phyloP scores from a whole-genome alignment of 2,888 invertebrate species.

The Entomobrya multifasciata region DNA sequence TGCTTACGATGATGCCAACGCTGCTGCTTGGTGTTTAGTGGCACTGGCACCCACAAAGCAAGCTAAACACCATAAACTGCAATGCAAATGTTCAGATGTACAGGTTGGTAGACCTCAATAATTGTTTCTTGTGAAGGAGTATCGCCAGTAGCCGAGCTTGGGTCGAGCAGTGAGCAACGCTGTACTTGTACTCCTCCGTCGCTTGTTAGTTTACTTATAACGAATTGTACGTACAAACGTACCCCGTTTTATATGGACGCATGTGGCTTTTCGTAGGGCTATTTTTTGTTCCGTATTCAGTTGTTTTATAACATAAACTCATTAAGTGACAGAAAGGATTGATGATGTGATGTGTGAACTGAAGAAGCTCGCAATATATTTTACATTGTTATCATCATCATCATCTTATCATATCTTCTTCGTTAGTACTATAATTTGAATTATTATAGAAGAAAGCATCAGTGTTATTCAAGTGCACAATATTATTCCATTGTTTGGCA shows the following conservation, averaged over 20 bases:
- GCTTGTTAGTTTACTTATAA: slow-evolving; percentile 4
- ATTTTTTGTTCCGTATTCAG: slow-evolving; percentile 12
- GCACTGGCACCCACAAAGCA: slow-evolving; percentile 1
- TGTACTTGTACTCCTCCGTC: slow-evolving; percentile 52
- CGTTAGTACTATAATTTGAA: slow-evolving; percentile 21
- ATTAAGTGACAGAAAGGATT: slow-evolving; percentile 12
- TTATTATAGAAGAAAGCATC: background rate
- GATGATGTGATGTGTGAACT: slow-evolving; percentile 49
- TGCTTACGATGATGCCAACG: slow-evolving; percentile 17
- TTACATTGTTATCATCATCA: slow-evolving; percentile 14
- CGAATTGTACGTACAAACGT: slow-evolving; percentile 14
- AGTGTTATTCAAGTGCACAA: background rate
- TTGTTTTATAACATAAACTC: slow-evolving; percentile 10
- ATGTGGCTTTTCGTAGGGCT: slow-evolving; percentile 26
- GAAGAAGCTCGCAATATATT: slow-evolving; percentile 17
- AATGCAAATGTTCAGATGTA: slow-evolving; percentile 42
- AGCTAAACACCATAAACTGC: slow-evolving; percentile 11
- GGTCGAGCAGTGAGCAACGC: slow-evolving; percentile 69
- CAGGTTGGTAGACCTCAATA: slow-evolving; percentile 39
- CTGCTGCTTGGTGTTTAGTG: slow-evolving; percentile 12
- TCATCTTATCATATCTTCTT: too few relatives aligned
- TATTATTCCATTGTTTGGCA: background rate
- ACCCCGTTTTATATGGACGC: slow-evolving; percentile 7
- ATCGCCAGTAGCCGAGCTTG: slow-evolving; percentile 66
- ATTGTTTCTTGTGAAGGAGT: slow-evolving; percentile 42